Evolutionary conservation across 2,888 invertebrate species (phyloP), one percentile per base, ranked within the genome.

Genomic region (Campopleginae sp.): DNA sequence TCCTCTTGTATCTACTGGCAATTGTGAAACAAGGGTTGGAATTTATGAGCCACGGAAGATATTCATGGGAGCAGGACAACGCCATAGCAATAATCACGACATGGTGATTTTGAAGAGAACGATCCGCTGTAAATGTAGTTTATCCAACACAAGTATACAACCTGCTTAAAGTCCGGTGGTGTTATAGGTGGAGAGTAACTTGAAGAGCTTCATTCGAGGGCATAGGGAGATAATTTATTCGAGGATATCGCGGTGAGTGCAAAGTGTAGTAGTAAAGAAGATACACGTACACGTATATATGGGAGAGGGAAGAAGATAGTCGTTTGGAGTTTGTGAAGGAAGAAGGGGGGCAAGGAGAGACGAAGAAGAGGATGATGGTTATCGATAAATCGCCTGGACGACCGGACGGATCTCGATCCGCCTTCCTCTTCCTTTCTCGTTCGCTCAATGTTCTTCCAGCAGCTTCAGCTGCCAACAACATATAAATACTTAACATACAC

Each of bases 121-220:
- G 68, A 61, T 58, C 5, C 10, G 38, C 44, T 42, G 33, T 12
- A 38, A 42, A 65, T 31, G 31, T 48, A 51, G 48, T 71, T 71
- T 33, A 48, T 46, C n/a, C 31, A 51, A 42, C 63, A 54, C 65
- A 72, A 72, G 65, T 14, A 54, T 54, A 82, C 46, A 63, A 82
- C 72, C 71, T 71, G 51, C 71, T 48, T 31, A 42, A 46, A 51
- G 31, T 78, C 33, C 23, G 58, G 7, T 66, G 72, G 44, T 72
- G 48, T 68, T 61, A 66, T 76, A 84, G 65, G 65, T 46, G 71
- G 51, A 54, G 17, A 82, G 87, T 87, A 87, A 86, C 86, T 88
- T 84, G 88, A 86, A 88, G 89, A 89, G 88, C 89, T 87, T 89
- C 89, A 90, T 90, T 89, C 88, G 87, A 87, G 85, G 58, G 82